Percentiles rank a stretch among this genome's conserved stretches.
These are phyloP conservation scores for Aspidiotus destructor DNA, from an alignment of 2,888 invertebrate genomes.

Conservation along the genomic window DNA sequence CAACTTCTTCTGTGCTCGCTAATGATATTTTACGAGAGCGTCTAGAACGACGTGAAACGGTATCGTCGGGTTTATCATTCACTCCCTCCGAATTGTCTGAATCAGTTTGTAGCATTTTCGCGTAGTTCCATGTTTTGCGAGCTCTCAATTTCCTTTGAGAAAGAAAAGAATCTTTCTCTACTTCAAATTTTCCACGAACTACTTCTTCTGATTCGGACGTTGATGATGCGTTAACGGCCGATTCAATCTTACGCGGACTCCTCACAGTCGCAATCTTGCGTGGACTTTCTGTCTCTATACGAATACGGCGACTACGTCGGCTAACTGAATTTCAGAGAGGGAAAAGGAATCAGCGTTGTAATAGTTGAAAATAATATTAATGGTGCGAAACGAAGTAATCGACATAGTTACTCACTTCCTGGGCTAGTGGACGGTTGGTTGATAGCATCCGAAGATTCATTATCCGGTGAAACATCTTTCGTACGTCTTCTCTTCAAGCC, in stretches of 20 bases:
- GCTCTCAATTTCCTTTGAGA: slow-evolving; percentile 31
- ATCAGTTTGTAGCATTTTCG: slow-evolving; percentile 35
- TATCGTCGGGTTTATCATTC: slow-evolving; percentile 8
- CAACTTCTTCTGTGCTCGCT: slow-evolving; percentile 5
- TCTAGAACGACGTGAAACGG: slow-evolving; percentile 8
- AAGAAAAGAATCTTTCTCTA: not conserved
- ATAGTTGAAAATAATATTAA: too few species aligned
- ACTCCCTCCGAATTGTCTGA: slow-evolving; percentile 31
- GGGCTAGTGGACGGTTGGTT: slow-evolving; percentile 20
- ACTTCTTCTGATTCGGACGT: not conserved
- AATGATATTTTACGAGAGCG: slow-evolving; percentile 4
- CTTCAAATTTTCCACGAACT: not conserved
- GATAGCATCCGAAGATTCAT: slow-evolving; percentile 11
- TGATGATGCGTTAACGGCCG: slow-evolving; percentile 1
- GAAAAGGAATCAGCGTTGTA: not conserved
- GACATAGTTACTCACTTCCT: slow-evolving; percentile 8
- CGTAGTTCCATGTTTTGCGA: slow-evolving; percentile 35
- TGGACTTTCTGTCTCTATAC: slow-evolving; percentile 20
- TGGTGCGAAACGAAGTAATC: not conserved
- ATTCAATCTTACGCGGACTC: slow-evolving; percentile 26
- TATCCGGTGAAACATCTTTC: slow-evolving; percentile 24
- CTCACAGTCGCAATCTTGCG: slow-evolving; percentile 14
- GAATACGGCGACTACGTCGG: slow-evolving; percentile 8
- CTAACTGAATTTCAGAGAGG: not conserved
- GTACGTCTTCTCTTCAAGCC: slow-evolving; percentile 22